Base-by-base conservation (phyloP, 2,888 invertebrate species). In the Neoscelio sp. region DNA sequence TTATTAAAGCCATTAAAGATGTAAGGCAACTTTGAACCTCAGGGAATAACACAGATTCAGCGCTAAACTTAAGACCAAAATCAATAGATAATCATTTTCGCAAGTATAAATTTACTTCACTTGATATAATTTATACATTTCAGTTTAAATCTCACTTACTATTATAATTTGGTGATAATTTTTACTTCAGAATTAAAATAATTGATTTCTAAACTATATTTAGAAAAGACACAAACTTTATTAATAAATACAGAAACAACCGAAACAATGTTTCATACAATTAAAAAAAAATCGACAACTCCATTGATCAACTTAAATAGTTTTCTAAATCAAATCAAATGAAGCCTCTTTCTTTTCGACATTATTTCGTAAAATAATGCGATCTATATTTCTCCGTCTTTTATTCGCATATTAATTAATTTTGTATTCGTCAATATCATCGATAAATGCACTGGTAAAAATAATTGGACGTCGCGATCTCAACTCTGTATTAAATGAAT, bases 321-420 rank as follows among this genome's bases (percentile, higher is more conserved):
- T 60, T 60, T 40, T 70, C 26, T 26, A 40, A 50, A 52, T 52
- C 62, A 28, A 60, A 71, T 52, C 71, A 62, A 71, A 62, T 44
- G 2, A 44, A 44, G 40, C 20, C 62, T 35, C 5, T 52, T 62
- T 62, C 23, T 17, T 28, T 30, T 35, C 46, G 13, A 46, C 54
- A 73, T 73, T 73, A 73, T 64, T 73, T 56, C 30, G 28, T 15
- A 10, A 38, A 73, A 56, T 23, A 73, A 62, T 62, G 44, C 30
- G 40, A 20, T 56, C 56, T 17, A 52, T 44, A 40, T 35, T 56
- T 18, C 8, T 15, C 15, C 40, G 30, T 30, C 38, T 52, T 71
- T 60, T 60, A 60, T 71, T 60, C 10, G 33, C 52, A 42, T 44
- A 60, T 60, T 60, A 71, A 71, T 60, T 60, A 60, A 52, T 52